Percentiles rank a stretch among this genome's conserved stretches.
Conservation (phyloP, 2,888 invertebrate genomes). For the Hydrotaea cyrtoneurina region DNA sequence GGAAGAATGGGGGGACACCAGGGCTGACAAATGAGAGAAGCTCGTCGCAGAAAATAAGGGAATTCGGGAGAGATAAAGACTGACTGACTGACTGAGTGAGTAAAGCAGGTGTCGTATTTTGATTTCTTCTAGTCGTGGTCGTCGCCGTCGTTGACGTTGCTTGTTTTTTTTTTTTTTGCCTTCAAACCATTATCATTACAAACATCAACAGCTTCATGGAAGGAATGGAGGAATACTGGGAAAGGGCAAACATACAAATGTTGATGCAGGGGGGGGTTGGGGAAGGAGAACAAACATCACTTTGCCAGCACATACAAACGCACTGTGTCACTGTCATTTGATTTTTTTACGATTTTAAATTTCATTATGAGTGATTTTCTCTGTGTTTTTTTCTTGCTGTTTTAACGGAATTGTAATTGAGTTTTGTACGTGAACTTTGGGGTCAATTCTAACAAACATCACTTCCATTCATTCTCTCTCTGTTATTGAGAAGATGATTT, state of each 20-base stretch:
- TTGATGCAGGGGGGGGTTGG: not conserved
- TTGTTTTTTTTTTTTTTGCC: not conserved
- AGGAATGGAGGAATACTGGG: constrained; percentile 13
- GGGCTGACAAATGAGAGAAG: constrained; percentile 7
- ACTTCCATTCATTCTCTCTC: not conserved
- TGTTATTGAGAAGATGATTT: not conserved
- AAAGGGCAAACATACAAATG: not conserved
- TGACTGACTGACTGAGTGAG: constrained; percentile 6
- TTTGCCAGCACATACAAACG: constrained; percentile 13
- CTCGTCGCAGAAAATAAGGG: constrained; percentile 24
- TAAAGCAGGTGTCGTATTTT: constrained; percentile 62
- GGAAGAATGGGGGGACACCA: not conserved
- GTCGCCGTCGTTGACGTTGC: constrained; percentile 35
- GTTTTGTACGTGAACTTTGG: constrained; percentile 28
- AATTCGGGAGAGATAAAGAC: constrained; percentile 16
- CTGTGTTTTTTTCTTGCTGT: not conserved
- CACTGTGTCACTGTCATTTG: constrained; percentile 25
- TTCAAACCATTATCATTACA: constrained; percentile 15
- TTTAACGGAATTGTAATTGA: not conserved
- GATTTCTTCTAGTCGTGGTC: constrained; percentile 41
- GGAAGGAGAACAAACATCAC: not conserved
- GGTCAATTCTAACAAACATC: not conserved
- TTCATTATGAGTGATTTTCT: constrained; percentile 3
- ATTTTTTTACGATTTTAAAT: not conserved
- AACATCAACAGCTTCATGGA: constrained; percentile 32